Evolutionary conservation across 2,113 vertebrate genomes (phyloP), one percentile per base, ranked within the genome.

Genomic region (Malurus melanocephalus): DNA sequence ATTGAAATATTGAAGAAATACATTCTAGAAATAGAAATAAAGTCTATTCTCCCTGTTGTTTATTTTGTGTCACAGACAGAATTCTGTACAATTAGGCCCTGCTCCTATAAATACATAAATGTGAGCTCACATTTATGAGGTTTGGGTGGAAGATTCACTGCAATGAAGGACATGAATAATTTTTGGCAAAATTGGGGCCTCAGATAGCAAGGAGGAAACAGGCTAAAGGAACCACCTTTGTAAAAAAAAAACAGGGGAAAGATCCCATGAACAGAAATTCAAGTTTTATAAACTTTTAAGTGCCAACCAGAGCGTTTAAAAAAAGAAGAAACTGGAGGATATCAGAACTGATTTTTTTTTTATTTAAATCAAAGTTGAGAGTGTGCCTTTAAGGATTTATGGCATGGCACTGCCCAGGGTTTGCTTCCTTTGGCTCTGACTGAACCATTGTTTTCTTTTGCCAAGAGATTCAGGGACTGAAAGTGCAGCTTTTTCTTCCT

Each of bases 181-280:
- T 83, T 75, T 91, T 91, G 88, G 94, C 90, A 93, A 92, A 62
- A 88, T 48, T 67, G 6, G 69, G 53, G 73, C 88, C 80, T 90
- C 69, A 40, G 93, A 92, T 88, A 88, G 71, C 74, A 35, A 75
- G 62, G 57, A 80, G 85, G 85, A 93, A 94, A 62, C 11, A 0
- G 9, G 51, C 80, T 93, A 93, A 95, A 93, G 62, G 91, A 93
- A 95, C 85, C 72, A 92, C 79, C 82, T 95, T 91, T 93, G 66
- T 80, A 92, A 94, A 94, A 49, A 91, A 16, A 18, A 52, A 74
- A 80, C 49, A 84, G 27, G n/a, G n/a, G 33, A 92, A 75, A 40
- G 77, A 69, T 75, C 65, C 27, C 38, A 33, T 53, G 27, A 78
- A 73, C 5, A 89, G 62, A 89, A 92, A 55, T 45, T 73, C 26